A percentile compares a stretch with the other conserved stretches of the same genome.
phyloP scores from a whole-genome alignment of 2,113 vertebrate genomes.

The Eublepharis macularius region DNA sequence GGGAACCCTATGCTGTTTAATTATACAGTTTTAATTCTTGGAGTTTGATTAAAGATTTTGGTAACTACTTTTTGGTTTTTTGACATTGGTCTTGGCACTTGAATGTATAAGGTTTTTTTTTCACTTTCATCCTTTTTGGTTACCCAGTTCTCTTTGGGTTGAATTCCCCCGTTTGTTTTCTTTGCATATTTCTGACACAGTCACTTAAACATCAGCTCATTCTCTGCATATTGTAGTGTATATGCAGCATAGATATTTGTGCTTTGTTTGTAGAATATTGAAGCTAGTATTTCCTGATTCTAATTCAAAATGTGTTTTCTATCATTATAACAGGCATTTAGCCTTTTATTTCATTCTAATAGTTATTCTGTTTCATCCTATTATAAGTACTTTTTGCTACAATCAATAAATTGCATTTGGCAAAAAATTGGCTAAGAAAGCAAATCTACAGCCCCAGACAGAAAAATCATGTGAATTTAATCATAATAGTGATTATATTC shows the following conservation, averaged over 20 bases:
- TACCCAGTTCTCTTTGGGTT: no score
- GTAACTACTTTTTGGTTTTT: no score
- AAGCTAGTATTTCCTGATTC: not conserved
- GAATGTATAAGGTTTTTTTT: no score
- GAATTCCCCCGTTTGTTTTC: no score
- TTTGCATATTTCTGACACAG: not conserved
- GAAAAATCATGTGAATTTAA: not conserved
- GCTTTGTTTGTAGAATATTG: not conserved
- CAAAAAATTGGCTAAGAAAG: not conserved
- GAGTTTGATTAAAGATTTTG: no score
- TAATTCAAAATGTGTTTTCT: not conserved
- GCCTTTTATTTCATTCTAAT: not conserved
- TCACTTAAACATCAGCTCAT: not conserved
- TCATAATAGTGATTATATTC: constrained; percentile 1
- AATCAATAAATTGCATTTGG: constrained; percentile 19
- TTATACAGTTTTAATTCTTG: no score
- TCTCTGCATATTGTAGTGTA: no score
- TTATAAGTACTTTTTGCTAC: not conserved
- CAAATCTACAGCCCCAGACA: not conserved
- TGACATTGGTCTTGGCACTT: no score
- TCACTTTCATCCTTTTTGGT: no score
- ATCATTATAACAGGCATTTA: not conserved
- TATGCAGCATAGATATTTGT: not conserved
- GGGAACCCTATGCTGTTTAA: no score
- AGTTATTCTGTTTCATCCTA: constrained; percentile 21